phyloP scores from a whole-genome alignment of 92 coral and sea anemone genomes.

The Pocillopora grandis region DNA sequence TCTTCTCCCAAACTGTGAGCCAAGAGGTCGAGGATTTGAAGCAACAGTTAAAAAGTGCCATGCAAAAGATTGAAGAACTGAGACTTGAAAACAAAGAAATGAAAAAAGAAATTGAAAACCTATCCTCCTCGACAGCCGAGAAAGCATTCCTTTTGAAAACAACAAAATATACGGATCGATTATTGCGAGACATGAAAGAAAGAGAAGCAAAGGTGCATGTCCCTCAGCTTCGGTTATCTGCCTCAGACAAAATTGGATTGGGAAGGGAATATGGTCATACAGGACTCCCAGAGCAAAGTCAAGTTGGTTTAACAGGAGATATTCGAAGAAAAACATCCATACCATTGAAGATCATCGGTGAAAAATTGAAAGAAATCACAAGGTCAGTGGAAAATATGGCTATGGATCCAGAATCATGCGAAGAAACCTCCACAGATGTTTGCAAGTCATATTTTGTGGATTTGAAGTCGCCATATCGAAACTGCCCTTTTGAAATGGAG shows the following conservation, averaged over 20 bases:
- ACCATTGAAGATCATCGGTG: constrained; percentile 49
- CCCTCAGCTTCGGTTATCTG: neutral
- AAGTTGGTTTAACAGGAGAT: neutral
- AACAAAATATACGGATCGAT: constrained; percentile 63
- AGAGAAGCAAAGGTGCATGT: constrained; percentile 37
- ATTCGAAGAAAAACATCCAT: neutral
- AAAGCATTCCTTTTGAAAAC: constrained; percentile 56
- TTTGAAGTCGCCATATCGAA: neutral
- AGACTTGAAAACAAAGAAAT: constrained; percentile 71
- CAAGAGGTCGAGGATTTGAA: constrained; percentile 49
- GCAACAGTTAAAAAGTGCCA: constrained; percentile 61
- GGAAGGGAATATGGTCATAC: neutral
- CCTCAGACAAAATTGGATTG: neutral
- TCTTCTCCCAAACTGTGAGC: constrained; percentile 6
- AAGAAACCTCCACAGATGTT: neutral
- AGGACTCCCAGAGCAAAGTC: constrained; percentile 6
- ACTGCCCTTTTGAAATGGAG: neutral
- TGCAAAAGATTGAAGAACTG: constrained; percentile 65
- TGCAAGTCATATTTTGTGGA: neutral
- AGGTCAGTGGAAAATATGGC: constrained; percentile 59
- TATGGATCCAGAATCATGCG: constrained; percentile 2
- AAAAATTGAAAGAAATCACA: constrained; percentile 58
- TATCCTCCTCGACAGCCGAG: constrained; percentile 46
- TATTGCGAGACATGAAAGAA: constrained; percentile 64
- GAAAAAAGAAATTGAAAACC: constrained; percentile 59